phyloP scores from a whole-genome alignment of 2,113 vertebrate species.

The Marmota flaviventris region DNA sequence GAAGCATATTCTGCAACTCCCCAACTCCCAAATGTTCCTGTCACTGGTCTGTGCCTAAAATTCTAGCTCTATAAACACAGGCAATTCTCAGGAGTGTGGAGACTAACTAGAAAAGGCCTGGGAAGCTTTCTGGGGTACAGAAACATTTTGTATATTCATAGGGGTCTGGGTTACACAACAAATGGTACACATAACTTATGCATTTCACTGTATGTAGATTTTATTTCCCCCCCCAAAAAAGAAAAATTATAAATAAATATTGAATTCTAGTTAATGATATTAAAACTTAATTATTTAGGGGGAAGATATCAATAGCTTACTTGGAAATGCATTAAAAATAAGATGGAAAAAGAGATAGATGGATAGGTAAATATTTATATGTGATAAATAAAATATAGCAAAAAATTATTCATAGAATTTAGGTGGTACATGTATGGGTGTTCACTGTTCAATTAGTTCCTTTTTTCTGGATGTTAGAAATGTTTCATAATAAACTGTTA shows the following conservation, averaged over 20 bases:
- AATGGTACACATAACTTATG: neutral
- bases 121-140: neutral
- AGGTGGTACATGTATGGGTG: neutral
- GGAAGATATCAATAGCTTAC: neutral
- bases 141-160: neutral
- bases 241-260: neutral
- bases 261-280: neutral
- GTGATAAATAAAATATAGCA: constrained; percentile 2
- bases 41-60: neutral
- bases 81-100: neutral
- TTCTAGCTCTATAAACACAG: constrained; percentile 1
- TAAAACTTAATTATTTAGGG: constrained; percentile 40
- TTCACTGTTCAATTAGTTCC: constrained; percentile 29
- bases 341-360: neutral
- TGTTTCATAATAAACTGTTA: constrained; percentile 8
- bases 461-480: constrained; percentile 37
- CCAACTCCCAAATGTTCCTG: neutral
- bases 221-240: neutral
- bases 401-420: constrained; percentile 42
- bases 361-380: neutral
- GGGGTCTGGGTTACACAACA: neutral
- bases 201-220: neutral
- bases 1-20: neutral
- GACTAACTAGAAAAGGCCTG: neutral
- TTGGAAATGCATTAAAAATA: constrained; percentile 30